Base-by-base conservation (phyloP, 2,113 vertebrate genomes). In the Oriolus oriolus region DNA sequence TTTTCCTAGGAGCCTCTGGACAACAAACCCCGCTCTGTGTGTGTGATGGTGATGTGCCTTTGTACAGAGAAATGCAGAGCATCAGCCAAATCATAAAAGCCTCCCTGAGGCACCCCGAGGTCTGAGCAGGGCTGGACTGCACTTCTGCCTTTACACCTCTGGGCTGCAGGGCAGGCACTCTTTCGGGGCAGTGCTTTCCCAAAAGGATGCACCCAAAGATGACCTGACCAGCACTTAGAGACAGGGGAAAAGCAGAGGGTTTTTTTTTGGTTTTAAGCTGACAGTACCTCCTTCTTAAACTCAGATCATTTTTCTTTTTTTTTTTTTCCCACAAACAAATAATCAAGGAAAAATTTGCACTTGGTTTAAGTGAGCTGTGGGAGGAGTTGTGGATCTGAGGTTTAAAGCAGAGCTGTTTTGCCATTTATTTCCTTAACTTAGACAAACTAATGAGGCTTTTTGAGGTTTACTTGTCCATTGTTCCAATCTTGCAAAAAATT, bases 101-200 rank as follows among this genome's bases (percentile, higher is more conserved):
- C 11, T 73, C 42, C 4, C 18, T 10, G 28, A 68, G 52, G 35
- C 23, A 26, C 24, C 20, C 41, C 1, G 11, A 54, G 93, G 11
- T 35, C 75, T 13, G 80, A 17, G 18, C 2, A 0, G 57, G 76
- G 79, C 78, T 28, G 87, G 57, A 44, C 90, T 97, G 95, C 95
- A 94, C 96, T 95, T 73, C 96, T 96, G 95, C 90, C 6, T 3
- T 93, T 78, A 79, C 74, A 96, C 95, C 95, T 95, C 92, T 94
- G 95, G 92, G 95, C 94, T 95, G 94, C 95, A 97, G 96, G 90
- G 95, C 87, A 97, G 92, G 92, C 95, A 91, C 95, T 96, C 69
- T 94, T 95, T 96, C 70, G 3, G 69, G 91, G 49, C 57, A 30
- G 5, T 5, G 84, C 53, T 44, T 54, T 76, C 70, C 77, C 61